Percentiles rank a stretch among this genome's conserved stretches.
phyloP scores from a whole-genome alignment of 1,140 invertebrate species.

The Maconellicoccus hirsutus region DNA sequence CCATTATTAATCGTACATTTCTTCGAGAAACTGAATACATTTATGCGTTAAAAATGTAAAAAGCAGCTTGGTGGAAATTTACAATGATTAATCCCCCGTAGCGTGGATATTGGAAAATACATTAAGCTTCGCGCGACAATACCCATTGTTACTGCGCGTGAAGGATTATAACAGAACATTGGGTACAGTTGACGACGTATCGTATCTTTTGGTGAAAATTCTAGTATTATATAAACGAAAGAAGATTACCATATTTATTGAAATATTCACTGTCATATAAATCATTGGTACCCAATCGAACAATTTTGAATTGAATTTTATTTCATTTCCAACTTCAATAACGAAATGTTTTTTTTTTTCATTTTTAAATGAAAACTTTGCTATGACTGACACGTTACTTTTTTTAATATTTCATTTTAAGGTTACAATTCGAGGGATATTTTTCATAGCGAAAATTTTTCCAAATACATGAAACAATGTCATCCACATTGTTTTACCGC shows the following conservation, averaged over 20 bases:
- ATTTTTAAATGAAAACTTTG: background rate
- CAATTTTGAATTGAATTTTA: slow-evolving; percentile 21
- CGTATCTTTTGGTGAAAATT: slow-evolving; percentile 18
- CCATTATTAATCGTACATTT: background rate
- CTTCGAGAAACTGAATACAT: slow-evolving; percentile 4
- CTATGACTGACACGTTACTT: background rate
- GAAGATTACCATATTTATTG: slow-evolving; percentile 22
- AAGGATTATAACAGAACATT: slow-evolving; percentile 16
- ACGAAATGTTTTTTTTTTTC: background rate
- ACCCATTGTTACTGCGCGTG: slow-evolving; percentile 15
- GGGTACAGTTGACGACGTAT: slow-evolving; percentile 15
- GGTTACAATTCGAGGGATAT: background rate
- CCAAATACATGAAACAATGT: background rate
- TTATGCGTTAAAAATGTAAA: slow-evolving; percentile 9
- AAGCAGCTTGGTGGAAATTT: slow-evolving; percentile 7
- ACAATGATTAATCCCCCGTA: slow-evolving; percentile 18
- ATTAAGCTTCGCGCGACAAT: slow-evolving; percentile 19
- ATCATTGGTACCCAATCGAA: slow-evolving; percentile 21
- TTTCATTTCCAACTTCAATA: slow-evolving; percentile 2
- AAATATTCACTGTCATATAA: slow-evolving; percentile 21
- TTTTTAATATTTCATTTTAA: background rate
- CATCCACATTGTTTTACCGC: background rate
- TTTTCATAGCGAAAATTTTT: background rate
- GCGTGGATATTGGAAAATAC: slow-evolving; percentile 17
- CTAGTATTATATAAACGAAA: slow-evolving; percentile 21